These are phyloP conservation scores for Drosophila sulfurigaster DNA, from an alignment of 1,140 invertebrate genomes.

Conservation along the genomic window DNA sequence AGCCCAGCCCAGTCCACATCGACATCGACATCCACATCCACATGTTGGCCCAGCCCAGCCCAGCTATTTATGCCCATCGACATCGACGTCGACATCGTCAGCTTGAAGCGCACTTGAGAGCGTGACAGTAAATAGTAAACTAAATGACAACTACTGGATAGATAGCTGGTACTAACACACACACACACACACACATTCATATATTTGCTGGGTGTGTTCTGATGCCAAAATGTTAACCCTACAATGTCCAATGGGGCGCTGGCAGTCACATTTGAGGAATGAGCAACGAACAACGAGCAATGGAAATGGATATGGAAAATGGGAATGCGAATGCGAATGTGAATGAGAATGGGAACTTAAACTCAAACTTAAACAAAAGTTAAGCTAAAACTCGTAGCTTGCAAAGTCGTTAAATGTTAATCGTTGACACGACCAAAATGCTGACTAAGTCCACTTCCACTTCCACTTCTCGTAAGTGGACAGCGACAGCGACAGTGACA, in stretches of 20 bases:
- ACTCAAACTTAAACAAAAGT: slow-evolving; percentile 12
- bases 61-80: slow-evolving; percentile 43
- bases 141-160: slow-evolving; percentile 83
- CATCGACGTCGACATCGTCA: slow-evolving; percentile 18
- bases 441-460: slow-evolving; percentile 59
- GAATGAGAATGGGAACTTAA: slow-evolving; percentile 14
- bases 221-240: slow-evolving; percentile 79
- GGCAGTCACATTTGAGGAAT: slow-evolving; percentile 33
- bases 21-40: slow-evolving; percentile 4
- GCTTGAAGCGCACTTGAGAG: slow-evolving; percentile 73
- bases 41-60: slow-evolving; percentile 15
- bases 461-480: slow-evolving; percentile 14
- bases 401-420: slow-evolving; percentile 77
- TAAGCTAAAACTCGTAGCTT: slow-evolving; percentile 39
- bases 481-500: slow-evolving; percentile 11
- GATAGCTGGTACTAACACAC: slow-evolving; percentile 50
- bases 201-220: slow-evolving; percentile 70
- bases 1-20: slow-evolving; percentile 52
- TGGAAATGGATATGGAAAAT: background rate
- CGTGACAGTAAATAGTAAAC: slow-evolving; percentile 82
- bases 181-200: slow-evolving; percentile 39
- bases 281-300: background rate
- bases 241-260: slow-evolving; percentile 36
- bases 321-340: slow-evolving; percentile 1
- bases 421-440: slow-evolving; percentile 77